Base-by-base conservation (phyloP, 92 coral and sea anemone species). In the Galaxea fascicularis region DNA sequence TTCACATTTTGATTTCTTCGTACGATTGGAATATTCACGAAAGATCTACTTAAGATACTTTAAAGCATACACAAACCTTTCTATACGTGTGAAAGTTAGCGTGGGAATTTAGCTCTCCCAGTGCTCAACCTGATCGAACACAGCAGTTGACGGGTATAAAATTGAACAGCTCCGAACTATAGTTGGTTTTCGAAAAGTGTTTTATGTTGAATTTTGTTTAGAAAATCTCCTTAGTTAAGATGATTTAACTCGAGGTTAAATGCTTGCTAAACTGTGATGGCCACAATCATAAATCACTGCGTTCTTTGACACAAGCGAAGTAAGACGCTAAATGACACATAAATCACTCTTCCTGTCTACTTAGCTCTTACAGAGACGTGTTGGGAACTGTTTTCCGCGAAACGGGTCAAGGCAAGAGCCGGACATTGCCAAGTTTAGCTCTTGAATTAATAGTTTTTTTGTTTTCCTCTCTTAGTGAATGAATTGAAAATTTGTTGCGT, bases 191-290 rank as follows among this genome's bases (percentile, higher is more conserved):
- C 20, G 35, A 39, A 21, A 21, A 22, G 18, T 58, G 6, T 35
- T 35, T 47, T 62, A 41, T 20, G 68, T 65, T 66, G 65, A 65
- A 28, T 49, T n/a, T 59, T 79, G 51, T 68, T 53, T 51, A 66
- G 66, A 64, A 79, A 79, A 79, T 79, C 84, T 52, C 44, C 75
- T 66, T 79, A 66, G 41, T 35, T 67, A 79, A 67, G 75, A 79
- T 79, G 75, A 79, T 79, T 79, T 79, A 74, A 46, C 75, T 79
- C 65, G 31, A 49, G 84, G 84, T 79, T 79, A 79, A 79, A 79
- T 79, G 65, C 75, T 79, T 79, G 65, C 28, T 66, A 67, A 67
- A 29, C 66, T 79, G 47, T 66, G 24, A 51, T 25, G 66, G 28
- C 62, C 75, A 26, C 77, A 71, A 52, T 71, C 86, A 82, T 82